These are phyloP conservation scores for Crematogaster levior DNA, from an alignment of 2,888 invertebrate genomes.

Conservation along the genomic window DNA sequence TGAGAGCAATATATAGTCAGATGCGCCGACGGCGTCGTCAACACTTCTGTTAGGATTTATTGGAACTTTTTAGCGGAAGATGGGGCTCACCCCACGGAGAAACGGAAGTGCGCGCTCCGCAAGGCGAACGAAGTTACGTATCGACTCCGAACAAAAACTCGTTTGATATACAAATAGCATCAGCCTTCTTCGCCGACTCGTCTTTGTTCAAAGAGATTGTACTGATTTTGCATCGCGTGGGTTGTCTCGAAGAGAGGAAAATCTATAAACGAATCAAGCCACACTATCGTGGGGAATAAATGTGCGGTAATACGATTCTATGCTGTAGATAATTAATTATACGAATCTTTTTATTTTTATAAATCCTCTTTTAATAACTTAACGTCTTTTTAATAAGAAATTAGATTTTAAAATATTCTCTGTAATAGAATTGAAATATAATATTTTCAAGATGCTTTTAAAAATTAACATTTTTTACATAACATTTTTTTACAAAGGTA, in stretches of 20 bases:
- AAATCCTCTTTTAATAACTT: not conserved
- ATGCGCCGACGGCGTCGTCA: constrained; percentile 29
- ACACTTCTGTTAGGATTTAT: constrained; percentile 72
- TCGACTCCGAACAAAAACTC: constrained; percentile 55
- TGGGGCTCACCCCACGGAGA: constrained; percentile 50
- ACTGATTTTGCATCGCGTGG: constrained; percentile 50
- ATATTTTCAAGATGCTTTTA: not conserved
- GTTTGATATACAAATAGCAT: constrained; percentile 54
- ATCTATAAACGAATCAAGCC: constrained; percentile 44
- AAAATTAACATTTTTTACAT: not conserved
- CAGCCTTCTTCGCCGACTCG: constrained; percentile 49
- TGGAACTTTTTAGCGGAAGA: constrained; percentile 65
- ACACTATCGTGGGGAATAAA: constrained; percentile 16
- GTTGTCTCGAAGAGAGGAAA: constrained; percentile 35
- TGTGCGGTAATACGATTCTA: not conserved
- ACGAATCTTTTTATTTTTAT: not conserved
- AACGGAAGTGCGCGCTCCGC: constrained; percentile 61
- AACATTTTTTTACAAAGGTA: too few species aligned
- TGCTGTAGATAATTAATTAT: constrained; percentile 11
- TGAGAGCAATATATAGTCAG: not conserved
- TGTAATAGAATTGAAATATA: not conserved
- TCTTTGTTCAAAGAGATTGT: constrained; percentile 48
- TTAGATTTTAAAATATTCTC: not conserved
- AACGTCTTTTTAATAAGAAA: not conserved
- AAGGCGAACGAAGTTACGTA: constrained; percentile 62